phyloP scores from a whole-genome alignment of 2,113 vertebrate species.

The Silurus glanis region DNA sequence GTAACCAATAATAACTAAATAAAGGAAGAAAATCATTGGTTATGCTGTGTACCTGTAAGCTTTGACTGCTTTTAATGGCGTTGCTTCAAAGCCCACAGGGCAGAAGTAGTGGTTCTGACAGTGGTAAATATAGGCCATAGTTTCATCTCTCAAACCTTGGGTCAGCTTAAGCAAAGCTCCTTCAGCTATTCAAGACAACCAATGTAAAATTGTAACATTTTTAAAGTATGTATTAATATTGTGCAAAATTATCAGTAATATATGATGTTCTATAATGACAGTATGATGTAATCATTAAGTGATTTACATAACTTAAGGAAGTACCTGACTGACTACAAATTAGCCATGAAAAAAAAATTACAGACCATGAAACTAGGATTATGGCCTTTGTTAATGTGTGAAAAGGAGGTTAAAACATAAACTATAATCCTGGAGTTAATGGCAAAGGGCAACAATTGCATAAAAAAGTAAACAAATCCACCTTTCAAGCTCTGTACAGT shows the following conservation, averaged over 20 bases:
- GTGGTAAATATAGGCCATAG: conserved; percentile 96
- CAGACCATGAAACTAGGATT: background rate
- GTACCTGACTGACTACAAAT: background rate
- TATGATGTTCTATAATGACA: background rate
- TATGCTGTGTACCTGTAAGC: conserved; percentile 83
- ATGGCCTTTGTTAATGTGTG: background rate
- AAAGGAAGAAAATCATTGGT: background rate
- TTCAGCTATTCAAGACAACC: conserved; percentile 72
- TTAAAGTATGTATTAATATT: background rate
- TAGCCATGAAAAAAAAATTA: background rate
- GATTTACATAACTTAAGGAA: background rate
- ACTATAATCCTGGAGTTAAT: background rate
- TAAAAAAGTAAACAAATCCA: background rate
- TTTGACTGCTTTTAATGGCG: conserved; percentile 89
- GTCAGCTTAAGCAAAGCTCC: conserved; percentile 91
- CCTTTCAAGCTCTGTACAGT: background rate
- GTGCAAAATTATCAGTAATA: background rate
- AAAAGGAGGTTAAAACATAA: background rate
- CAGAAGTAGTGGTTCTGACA: conserved; percentile 99
- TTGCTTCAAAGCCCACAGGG: conserved; percentile 96
- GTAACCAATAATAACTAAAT: background rate
- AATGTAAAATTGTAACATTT: background rate
- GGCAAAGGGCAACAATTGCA: background rate
- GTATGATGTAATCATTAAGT: background rate
- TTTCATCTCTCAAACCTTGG: conserved; percentile 88